Evolutionary conservation across 2,888 invertebrate genomes (phyloP).

Genomic region (Idaea biselata): DNA sequence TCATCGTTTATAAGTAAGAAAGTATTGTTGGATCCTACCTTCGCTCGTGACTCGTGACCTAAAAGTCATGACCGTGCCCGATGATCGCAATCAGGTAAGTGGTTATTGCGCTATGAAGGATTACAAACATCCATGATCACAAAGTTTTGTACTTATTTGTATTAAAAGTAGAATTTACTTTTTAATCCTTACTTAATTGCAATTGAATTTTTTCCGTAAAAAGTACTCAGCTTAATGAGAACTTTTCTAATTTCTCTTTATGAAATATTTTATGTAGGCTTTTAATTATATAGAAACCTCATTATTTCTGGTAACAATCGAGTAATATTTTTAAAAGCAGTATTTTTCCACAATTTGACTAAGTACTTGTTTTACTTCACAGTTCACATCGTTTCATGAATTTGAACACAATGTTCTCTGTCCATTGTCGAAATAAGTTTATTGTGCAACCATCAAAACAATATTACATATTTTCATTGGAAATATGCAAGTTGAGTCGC

Average conservation of each 20-base stretch:
- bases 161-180: neutral
- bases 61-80: no score
- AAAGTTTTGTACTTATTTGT: neutral
- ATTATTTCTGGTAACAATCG: neutral
- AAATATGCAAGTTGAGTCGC: neutral
- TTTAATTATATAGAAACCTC: neutral
- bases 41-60: neutral
- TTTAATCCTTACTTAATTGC: neutral
- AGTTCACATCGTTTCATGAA: neutral
- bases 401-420: neutral
- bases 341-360: neutral
- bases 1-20: no score
- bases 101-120: no score
- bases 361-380: neutral
- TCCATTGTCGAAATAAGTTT: slow-evolving; percentile 11
- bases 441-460: slow-evolving; percentile 16
- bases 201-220: neutral
- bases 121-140: no score
- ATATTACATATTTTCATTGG: slow-evolving; percentile 5
- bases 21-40: neutral
- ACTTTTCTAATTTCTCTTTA: neutral
- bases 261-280: neutral
- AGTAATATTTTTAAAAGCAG: slow-evolving; percentile 4
- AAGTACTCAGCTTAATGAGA: neutral
- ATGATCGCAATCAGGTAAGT: no score